Conservation (phyloP, 1,140 invertebrate genomes). For the Bombus waltoni region DNA sequence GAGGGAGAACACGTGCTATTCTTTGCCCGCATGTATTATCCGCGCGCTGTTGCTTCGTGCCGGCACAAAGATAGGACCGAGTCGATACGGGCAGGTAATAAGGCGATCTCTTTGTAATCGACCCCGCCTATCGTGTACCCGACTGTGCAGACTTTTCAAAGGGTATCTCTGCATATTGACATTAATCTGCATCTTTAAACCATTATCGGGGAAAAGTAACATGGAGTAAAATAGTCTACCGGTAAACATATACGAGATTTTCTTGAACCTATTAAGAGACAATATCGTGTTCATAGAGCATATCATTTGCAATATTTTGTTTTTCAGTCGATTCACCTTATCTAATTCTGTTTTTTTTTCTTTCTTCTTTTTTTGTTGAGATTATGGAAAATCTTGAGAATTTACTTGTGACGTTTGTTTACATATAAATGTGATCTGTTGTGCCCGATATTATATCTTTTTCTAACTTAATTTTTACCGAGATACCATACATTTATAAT, state of each 20-base stretch:
- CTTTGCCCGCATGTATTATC: conserved; percentile 56
- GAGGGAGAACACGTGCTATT: conserved; percentile 37
- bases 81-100: conserved; percentile 59
- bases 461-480: too few species aligned
- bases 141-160: conserved; percentile 53
- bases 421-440: background rate
- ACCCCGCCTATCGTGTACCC: conserved; percentile 28
- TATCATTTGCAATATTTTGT: background rate
- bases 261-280: background rate
- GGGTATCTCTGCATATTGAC: conserved; percentile 23
- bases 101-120: conserved; percentile 61
- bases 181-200: conserved; percentile 49
- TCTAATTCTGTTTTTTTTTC: too few species aligned
- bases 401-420: background rate
- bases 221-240: conserved; percentile 28
- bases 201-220: conserved; percentile 31
- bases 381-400: background rate
- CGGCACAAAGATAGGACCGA: conserved; percentile 51
- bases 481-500: background rate
- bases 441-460: too few species aligned
- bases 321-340: too few species aligned
- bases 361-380: too few species aligned
- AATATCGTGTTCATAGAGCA: background rate
- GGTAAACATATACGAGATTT: conserved; percentile 4
- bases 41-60: conserved; percentile 54